Base-by-base conservation (phyloP, 2,888 invertebrate genomes). In the Nomada flava region DNA sequence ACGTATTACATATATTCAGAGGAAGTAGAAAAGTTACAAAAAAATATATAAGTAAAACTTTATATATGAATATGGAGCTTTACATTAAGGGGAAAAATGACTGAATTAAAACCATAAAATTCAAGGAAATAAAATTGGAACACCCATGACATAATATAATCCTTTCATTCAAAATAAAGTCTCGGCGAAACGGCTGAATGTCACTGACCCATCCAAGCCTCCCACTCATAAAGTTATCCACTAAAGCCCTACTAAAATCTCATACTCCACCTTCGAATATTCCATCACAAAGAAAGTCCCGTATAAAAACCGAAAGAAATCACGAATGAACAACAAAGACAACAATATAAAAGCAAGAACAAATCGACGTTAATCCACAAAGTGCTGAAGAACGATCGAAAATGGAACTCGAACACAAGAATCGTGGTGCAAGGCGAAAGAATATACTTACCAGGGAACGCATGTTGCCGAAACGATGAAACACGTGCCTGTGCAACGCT, bases 401-500 rank as follows among this genome's bases (percentile, higher is more conserved):
- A 71, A 53, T 7, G 44, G 44, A 67, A 57, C 36, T 15, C 42
- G 42, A 50, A 52, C n/a, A n/a, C 47, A 13, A 42, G 18, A 36
- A 42, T 13, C 52, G 47, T 2, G 55, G 23, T 50, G 15, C 36
- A 13, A 67, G 29, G 23, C 0, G 13, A 13, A 57, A 70, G 65
- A 68, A 71, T 70, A 83, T 75, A 91, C 90, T 91, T 85, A 91
- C 90, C 88, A 91, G 73, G 65, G 71, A 57, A 84, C 88, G 89
- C 91, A 90, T 91, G 85, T 42, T 88, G 90, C 68, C 81, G 65
- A 78, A 77, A 82, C 76, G 79, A 13, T 57, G 47, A 67, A 47
- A 69, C 78, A 76, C 79, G 74, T 52, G 74, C 53, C 74, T 68
- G 67, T 76, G 80, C 67, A 76, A 69, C 55, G 72, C 57, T 75